phyloP scores from a whole-genome alignment of 2,113 vertebrate genomes.

The Macrotus californicus region DNA sequence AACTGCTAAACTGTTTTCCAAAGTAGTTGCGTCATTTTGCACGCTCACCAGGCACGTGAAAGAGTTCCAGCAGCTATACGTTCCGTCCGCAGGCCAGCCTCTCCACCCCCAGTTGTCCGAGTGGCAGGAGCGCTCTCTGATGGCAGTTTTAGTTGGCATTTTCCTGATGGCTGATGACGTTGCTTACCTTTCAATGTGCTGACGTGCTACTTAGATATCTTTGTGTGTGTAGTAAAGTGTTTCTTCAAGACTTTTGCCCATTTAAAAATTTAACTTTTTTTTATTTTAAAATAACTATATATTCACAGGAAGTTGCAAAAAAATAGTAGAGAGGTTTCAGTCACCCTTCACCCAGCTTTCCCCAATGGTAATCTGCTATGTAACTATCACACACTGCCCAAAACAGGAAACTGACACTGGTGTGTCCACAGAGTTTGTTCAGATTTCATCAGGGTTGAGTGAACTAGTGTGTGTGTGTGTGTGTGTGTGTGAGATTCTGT shows the following conservation, averaged over 20 bases:
- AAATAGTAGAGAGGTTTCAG: not conserved
- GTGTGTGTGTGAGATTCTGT: not conserved
- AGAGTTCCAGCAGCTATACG: not conserved
- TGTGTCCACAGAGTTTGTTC: not conserved
- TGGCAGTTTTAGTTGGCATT: not conserved
- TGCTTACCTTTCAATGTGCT: not conserved
- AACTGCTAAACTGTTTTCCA: not conserved
- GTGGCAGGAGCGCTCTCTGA: not conserved
- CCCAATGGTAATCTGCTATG: not conserved
- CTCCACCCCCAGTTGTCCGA: not conserved
- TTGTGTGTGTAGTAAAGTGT: not conserved
- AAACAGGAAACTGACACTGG: not conserved
- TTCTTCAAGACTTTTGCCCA: not conserved
- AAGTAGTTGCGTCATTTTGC: not conserved
- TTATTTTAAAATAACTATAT: not conserved
- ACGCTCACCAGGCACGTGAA: not conserved
- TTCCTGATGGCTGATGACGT: not conserved
- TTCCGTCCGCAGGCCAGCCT: not conserved
- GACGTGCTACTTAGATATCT: not conserved
- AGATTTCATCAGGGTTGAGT: not conserved
- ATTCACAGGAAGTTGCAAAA: not conserved
- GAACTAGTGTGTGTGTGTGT: not conserved
- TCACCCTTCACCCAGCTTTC: not conserved
- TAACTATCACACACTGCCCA: not conserved
- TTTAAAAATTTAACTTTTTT: not conserved